These are phyloP conservation scores for Pyrgilauda ruficollis DNA, from an alignment of 2,113 vertebrate species.

Conservation along the genomic window DNA sequence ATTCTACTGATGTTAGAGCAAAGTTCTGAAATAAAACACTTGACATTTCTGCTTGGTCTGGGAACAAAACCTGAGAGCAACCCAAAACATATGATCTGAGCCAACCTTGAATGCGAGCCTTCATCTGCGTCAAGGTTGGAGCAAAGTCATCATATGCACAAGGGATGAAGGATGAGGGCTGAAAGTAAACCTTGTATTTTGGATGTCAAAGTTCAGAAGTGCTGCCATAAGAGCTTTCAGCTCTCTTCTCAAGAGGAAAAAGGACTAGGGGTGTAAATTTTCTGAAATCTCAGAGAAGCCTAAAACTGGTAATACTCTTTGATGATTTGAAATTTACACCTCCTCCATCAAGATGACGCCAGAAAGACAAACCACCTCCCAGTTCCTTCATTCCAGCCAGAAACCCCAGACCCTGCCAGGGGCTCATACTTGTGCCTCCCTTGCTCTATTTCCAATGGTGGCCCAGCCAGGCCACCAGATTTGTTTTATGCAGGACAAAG, in stretches of 20 bases:
- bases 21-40: background rate
- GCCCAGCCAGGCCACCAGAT: background rate
- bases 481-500: background rate
- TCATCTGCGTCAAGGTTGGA: background rate
- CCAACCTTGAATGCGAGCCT: background rate
- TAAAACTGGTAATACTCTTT: background rate
- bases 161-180: background rate
- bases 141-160: background rate
- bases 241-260: background rate
- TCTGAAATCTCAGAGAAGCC: background rate
- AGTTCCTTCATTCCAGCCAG: background rate
- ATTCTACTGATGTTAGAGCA: background rate
- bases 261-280: background rate
- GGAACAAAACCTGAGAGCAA: background rate
- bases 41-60: background rate
- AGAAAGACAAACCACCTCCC: background rate
- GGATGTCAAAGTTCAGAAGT: background rate
- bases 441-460: background rate
- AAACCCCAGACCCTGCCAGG: background rate
- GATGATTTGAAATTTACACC: background rate
- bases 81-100: background rate
- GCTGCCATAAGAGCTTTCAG: background rate
- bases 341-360: background rate
- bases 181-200: background rate
- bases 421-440: background rate